A percentile compares a stretch with the other conserved stretches of the same genome.
phyloP scores from a whole-genome alignment of 2,797 vertebrate genomes.

The Catamblyrhynchus diadema region DNA sequence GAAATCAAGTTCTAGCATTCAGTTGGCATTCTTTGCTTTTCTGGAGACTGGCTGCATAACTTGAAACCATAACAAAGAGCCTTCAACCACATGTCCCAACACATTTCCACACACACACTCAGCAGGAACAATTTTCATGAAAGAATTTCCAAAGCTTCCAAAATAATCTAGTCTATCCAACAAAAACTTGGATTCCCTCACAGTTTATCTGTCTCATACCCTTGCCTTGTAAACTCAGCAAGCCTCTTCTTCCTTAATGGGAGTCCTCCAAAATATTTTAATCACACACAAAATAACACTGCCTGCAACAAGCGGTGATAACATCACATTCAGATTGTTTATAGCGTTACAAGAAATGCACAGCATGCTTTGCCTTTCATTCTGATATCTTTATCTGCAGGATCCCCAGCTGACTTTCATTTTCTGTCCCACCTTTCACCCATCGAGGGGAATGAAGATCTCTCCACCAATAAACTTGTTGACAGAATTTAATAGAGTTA shows the following conservation, averaged over 20 bases:
- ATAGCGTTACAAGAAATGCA: not conserved
- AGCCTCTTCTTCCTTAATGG: not conserved
- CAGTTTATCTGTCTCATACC: not conserved
- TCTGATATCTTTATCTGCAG: not conserved
- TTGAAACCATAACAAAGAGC: not conserved
- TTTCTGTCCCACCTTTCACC: not conserved
- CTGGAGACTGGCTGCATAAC: not conserved
- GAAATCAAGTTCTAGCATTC: not conserved
- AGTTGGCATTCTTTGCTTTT: not conserved
- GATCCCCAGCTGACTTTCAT: not conserved
- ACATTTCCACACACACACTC: not conserved
- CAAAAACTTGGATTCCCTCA: not conserved
- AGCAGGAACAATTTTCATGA: not conserved
- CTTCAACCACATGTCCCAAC: not conserved
- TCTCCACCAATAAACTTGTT: not conserved
- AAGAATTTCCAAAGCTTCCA: not conserved
- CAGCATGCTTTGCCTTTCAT: not conserved
- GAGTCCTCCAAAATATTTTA: not conserved
- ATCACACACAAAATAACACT: not conserved
- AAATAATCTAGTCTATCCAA: not conserved
- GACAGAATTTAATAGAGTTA: not conserved
- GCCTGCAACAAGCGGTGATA: constrained; percentile 19
- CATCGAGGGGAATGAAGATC: not conserved
- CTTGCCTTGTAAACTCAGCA: constrained; percentile 2
- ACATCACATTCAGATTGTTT: constrained; percentile 1